A percentile compares a stretch with the other conserved stretches of the same genome.
These are phyloP conservation scores for Triops longicaudatus DNA, from an alignment of 1,140 invertebrate species.

Conservation along the genomic window DNA sequence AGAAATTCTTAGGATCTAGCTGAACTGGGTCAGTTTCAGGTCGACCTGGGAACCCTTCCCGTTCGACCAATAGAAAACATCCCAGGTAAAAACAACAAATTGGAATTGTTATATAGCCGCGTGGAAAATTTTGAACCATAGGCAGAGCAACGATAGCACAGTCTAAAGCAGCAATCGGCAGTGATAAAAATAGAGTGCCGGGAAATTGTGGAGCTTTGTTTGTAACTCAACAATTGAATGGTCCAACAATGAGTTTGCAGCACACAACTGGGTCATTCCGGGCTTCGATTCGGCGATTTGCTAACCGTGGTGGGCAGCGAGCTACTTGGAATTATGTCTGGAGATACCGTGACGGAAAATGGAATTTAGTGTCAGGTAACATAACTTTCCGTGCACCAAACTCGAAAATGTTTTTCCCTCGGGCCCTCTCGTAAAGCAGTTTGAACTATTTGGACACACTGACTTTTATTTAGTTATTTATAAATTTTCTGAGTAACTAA, in stretches of 20 bases:
- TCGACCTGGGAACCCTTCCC: neutral
- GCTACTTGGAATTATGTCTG: neutral
- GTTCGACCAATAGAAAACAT: neutral
- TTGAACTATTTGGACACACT: too few relatives aligned
- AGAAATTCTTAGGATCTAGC: neutral
- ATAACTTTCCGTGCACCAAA: neutral
- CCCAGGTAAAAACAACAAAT: neutral
- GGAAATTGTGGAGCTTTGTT: neutral
- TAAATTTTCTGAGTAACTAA: too few relatives aligned
- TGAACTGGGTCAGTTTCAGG: neutral
- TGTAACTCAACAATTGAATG: neutral
- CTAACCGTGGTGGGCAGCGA: neutral
- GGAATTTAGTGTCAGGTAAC: neutral
- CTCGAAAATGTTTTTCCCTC: too few relatives aligned
- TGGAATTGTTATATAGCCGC: neutral
- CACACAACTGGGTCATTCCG: neutral
- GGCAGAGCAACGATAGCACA: too few relatives aligned
- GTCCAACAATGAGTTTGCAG: neutral
- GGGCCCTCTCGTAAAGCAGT: too few relatives aligned
- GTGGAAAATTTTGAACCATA: too few relatives aligned
- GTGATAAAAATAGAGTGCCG: neutral
- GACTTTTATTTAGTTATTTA: too few relatives aligned
- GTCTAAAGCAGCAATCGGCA: neutral
- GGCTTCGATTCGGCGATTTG: neutral
- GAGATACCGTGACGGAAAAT: neutral